Evolutionary conservation across 2,797 vertebrate species (phyloP), one percentile per base, ranked within the genome.

Genomic region (Acipenser transmontanus): DNA sequence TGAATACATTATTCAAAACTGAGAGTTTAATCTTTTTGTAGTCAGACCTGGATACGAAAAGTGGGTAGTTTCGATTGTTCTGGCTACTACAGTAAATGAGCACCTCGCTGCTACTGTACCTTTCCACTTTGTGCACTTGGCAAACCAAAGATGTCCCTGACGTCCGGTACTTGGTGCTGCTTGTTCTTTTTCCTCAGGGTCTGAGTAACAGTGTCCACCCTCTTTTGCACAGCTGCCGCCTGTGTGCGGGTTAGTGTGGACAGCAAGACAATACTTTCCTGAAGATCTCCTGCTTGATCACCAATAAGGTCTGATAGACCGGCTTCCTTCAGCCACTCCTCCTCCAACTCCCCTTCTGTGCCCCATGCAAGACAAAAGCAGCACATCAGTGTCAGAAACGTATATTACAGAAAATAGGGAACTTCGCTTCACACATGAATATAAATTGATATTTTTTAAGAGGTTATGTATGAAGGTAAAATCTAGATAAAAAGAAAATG

Each of bases 301-400:
- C 74, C 84, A 17, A 96, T 91, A n/a, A 99, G 88, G 47, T 84
- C 90, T 3, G 92, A 89, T 7, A 99, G 83, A 50, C 97, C 97
- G 0, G 95, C 95, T 82, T 98, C 93, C 49, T 87, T 91, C 51
- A 99, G 89, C 97, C 97, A 99, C 49, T 96, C 94, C 82, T 97
- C 95, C 80, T 99, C 96, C 78, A 93, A 80, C 67, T 99, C 97
- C 0, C 96, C 97, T 63, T 99, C 97, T 99, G 66, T 61, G 74
- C 64, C 34, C 2, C 34, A 34, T 34, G 34, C 34, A 34, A 34
- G 34, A 34, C 34, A 34, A 4, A 34, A 34, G 34, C 34, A 34
- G 34, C 4, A 34, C 34, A 34, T 34, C 34, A 34, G 34, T 34
- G 34, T 34, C 34, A 34, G 34, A 3, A 34, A 34, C 0, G 34